Evolutionary conservation across 2,113 vertebrate genomes (phyloP), one percentile per base, ranked within the genome.

Genomic region (Coturnix japonica): DNA sequence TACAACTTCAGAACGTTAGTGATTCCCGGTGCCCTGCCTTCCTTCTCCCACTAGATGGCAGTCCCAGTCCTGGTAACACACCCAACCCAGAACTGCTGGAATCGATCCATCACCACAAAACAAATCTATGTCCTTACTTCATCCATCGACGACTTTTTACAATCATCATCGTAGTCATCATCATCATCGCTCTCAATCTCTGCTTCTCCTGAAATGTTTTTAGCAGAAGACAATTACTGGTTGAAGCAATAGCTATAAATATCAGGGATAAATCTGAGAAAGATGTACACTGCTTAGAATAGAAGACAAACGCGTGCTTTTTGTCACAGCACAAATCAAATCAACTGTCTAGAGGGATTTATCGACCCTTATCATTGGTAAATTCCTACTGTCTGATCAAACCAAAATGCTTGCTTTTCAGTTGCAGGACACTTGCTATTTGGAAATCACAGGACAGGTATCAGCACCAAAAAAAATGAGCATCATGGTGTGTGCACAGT

Each of bases 111-210:
- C 7, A n/a, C 39, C 21, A 12, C 26, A 44, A 46, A 49, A 31
- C 33, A 5, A 61, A 77, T 33, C 28, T 41, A 22, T 3, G 7
- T 21, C 49, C 98, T 80, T 93, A 99, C 99, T 98, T 99, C 99
- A 82, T 99, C 99, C 98, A 99, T 99, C 10, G 98, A 99, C 64
- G 98, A 99, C 91, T 99, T 99, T 96, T 99, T 99, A 97, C 98
- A 98, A 19, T 99, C 99, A 41, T 99, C 99, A 8, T 99, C 99
- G 0, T 99, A 98, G 3, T 99, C 99, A 10, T 98, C 98, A 9
- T 99, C 99, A 3, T 99, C 99, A 1, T 99, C 99, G 8, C 99
- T 99, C 63, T 99, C 99, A 1, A 98, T 98, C 14, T 99, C 99
- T 57, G 98, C 98, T 91, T 99, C 99, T 51, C 98, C 99, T 99